phyloP scores from a whole-genome alignment of 2,888 invertebrate species.

The Coelogynopora nodosa region DNA sequence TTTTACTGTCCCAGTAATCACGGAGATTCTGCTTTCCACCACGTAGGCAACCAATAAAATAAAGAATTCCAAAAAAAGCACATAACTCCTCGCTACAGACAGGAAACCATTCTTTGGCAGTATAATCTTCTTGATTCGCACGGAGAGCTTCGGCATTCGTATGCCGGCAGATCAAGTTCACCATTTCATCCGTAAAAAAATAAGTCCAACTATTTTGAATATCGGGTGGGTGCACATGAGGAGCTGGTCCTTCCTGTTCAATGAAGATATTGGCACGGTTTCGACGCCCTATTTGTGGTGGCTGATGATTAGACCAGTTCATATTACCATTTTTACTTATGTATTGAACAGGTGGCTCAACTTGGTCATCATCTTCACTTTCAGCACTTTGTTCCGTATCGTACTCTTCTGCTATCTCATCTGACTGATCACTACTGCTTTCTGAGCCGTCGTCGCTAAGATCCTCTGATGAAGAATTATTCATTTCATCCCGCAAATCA shows the following conservation, averaged over 20 bases:
- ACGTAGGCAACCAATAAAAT: background rate
- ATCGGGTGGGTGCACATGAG: background rate
- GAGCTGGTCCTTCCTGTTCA: background rate
- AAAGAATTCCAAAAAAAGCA: background rate
- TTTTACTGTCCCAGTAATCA: background rate
- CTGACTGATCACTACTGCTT: background rate
- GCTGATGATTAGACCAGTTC: background rate
- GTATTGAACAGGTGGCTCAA: background rate
- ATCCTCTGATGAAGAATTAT: background rate
- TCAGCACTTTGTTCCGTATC: slow-evolving; percentile 13
- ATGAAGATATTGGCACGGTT: background rate
- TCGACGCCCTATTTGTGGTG: background rate
- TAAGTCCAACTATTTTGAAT: background rate
- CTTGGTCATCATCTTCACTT: background rate
- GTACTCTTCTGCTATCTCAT: background rate
- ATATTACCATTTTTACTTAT: slow-evolving; percentile 5
- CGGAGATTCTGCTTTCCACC: background rate
- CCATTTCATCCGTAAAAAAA: background rate
- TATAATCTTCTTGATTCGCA: background rate
- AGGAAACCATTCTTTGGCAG: background rate
- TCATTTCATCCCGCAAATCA: background rate
- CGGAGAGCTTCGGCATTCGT: background rate
- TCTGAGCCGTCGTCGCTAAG: background rate
- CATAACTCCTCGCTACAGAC: background rate
- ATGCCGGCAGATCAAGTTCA: background rate